Base-by-base conservation (phyloP, 1,140 invertebrate species). In the Chlorops oryzae region DNA sequence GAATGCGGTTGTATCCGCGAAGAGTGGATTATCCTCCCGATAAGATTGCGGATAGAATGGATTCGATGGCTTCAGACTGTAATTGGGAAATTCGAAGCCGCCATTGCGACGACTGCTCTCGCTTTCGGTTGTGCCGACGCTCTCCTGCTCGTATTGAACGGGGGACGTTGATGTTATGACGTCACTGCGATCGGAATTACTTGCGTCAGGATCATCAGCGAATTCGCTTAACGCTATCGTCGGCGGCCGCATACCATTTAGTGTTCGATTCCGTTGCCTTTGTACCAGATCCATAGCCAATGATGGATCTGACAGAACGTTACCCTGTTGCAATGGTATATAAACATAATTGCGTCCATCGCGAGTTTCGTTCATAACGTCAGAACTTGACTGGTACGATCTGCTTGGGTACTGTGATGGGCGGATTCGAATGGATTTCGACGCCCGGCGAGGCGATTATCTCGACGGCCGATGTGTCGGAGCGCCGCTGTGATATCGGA, bases 41-140 rank as follows among this genome's bases (percentile, higher is more conserved):
- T 72, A 72, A 32, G 52, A 55, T 44, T 72, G 69, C 15, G 70
- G 70, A 13, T 70, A 57, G 25, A 72, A 72, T 4, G 56, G 64
- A 58, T 43, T 57, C 50, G 46, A 59, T 47, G n/a, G 62, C 51
- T 63, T 66, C 2, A 70, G 39, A 17, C 67, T 70, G 41, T 70
- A 70, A 54, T 67, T 70, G 42, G 69, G 64, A 49, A 72, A 72
- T 41, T 70, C 57, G 22, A 72, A 66, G 13, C 69, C 70, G 13
- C 69, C 70, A 27, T 67, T 62, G 0, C 70, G 65, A 2, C 67
- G 64, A 39, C 64, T 69, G 6, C 61, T 60, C 5, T 62, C 50
- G 56, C 58, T 42, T 65, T 59, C 0, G 57, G 59, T n/a, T 9
- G 6, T 59, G 62, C 37, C 61, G 61, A 47, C 58, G 24, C 15